Conservation (phyloP, 2,797 vertebrate species). For the Tragopan temminckii region DNA sequence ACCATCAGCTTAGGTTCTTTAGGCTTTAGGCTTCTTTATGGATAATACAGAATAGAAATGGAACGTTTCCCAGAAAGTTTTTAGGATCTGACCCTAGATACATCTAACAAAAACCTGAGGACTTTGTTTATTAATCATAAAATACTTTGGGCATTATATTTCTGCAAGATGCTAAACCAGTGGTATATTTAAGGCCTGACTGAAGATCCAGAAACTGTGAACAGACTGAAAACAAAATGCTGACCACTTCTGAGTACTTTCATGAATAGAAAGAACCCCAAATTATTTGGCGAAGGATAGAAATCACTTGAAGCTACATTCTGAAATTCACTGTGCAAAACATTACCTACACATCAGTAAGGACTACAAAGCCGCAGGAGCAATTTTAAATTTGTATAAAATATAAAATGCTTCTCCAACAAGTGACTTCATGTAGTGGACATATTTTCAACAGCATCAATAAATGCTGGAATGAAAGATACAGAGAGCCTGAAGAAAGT, state of each 20-base stretch:
- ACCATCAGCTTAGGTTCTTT: background rate
- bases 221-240: background rate
- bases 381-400: background rate
- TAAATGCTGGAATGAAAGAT: background rate
- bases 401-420: background rate
- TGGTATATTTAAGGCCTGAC: background rate
- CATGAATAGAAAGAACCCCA: background rate
- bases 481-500: background rate
- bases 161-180: background rate
- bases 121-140: slow-evolving; percentile 8
- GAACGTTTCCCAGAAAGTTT: background rate
- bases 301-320: background rate
- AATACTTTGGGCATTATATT: background rate
- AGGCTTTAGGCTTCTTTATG: accelerated
- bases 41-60: background rate
- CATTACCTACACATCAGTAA: background rate
- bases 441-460: background rate
- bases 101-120: background rate
- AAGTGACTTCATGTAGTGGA: background rate
- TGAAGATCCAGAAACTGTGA: background rate
- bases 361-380: background rate
- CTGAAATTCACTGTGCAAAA: background rate
- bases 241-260: background rate
- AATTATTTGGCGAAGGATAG: background rate
- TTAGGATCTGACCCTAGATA: background rate